Percentiles rank a stretch among this genome's conserved stretches.
Conservation (phyloP, 2,888 invertebrate species). For the Drosophila emarginata region DNA sequence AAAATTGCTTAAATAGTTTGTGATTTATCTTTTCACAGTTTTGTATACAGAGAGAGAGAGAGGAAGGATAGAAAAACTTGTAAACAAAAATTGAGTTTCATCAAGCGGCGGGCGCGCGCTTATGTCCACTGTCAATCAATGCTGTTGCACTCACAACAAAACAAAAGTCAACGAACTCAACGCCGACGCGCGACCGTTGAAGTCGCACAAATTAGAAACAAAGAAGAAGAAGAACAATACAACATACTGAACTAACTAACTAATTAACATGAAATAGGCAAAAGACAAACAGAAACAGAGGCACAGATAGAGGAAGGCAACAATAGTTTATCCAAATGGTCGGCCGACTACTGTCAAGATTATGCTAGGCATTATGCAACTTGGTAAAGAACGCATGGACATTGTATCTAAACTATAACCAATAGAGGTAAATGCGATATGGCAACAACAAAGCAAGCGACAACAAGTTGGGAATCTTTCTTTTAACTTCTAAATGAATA, state of each 20-base stretch:
- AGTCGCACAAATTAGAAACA: slow-evolving; percentile 65
- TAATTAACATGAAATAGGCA: slow-evolving; percentile 60
- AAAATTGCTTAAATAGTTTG: slow-evolving; percentile 3
- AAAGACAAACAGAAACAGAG: not conserved
- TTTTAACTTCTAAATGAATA: slow-evolving; percentile 57
- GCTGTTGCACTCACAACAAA: slow-evolving; percentile 62
- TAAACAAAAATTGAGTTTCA: slow-evolving; percentile 38
- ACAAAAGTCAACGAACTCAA: slow-evolving; percentile 25
- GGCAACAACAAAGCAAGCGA: slow-evolving; percentile 41
- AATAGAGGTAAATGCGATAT: slow-evolving; percentile 10
- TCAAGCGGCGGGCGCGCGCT: slow-evolving; percentile 42
- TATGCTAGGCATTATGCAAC: slow-evolving; percentile 37
- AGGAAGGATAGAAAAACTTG: slow-evolving; percentile 23
- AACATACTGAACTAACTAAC: slow-evolving; percentile 33
- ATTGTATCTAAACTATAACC: slow-evolving; percentile 5
- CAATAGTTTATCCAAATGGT: slow-evolving; percentile 41
- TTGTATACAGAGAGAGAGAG: not conserved
- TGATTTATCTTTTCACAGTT: slow-evolving; percentile 17
- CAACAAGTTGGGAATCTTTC: slow-evolving; percentile 20
- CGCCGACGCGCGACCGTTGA: slow-evolving; percentile 38
- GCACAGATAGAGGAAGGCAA: slow-evolving; percentile 4
- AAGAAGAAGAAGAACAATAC: slow-evolving; percentile 43
- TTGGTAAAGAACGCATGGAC: slow-evolving; percentile 11
- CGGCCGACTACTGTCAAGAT: slow-evolving; percentile 38
- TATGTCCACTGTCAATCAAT: slow-evolving; percentile 73